Conservation (phyloP, 2,797 vertebrate species). For the Urosaurus nigricauda region DNA sequence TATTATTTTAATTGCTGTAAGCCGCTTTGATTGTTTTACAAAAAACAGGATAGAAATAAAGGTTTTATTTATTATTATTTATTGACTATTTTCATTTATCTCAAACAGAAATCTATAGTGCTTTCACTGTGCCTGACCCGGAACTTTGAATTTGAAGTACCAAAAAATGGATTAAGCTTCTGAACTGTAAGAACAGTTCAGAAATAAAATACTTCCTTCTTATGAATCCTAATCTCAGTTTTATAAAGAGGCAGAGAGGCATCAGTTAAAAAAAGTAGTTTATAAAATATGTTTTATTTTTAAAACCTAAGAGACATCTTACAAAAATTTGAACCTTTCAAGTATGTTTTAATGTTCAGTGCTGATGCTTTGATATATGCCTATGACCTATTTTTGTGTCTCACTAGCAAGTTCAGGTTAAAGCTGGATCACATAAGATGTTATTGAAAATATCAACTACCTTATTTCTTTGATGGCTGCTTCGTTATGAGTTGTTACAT, state of each 20-base stretch:
- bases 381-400: constrained; percentile 3
- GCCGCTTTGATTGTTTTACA: no score
- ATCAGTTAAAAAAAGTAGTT: not conserved
- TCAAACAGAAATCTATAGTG: not conserved
- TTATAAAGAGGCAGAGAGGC: not conserved
- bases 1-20: no score
- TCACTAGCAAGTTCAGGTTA: constrained; percentile 9
- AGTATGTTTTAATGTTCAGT: constrained; percentile 1
- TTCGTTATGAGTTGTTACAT: not conserved
- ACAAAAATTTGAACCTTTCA: constrained; percentile 12
- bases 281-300: not conserved
- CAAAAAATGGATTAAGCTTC: constrained; percentile 17
- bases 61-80: no score
- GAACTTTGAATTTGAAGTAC: constrained; percentile 10
- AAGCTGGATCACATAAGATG: not conserved
- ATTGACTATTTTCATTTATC: not conserved
- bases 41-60: no score
- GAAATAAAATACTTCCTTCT: constrained; percentile 24
- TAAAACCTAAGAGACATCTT: not conserved
- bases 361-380: constrained; percentile 14
- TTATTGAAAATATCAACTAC: constrained; percentile 12
- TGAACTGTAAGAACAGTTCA: constrained; percentile 1
- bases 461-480: not conserved
- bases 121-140: not conserved
- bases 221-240: not conserved